Evolutionary conservation across 2,888 invertebrate species (phyloP).

Genomic region (Cabera pusaria): DNA sequence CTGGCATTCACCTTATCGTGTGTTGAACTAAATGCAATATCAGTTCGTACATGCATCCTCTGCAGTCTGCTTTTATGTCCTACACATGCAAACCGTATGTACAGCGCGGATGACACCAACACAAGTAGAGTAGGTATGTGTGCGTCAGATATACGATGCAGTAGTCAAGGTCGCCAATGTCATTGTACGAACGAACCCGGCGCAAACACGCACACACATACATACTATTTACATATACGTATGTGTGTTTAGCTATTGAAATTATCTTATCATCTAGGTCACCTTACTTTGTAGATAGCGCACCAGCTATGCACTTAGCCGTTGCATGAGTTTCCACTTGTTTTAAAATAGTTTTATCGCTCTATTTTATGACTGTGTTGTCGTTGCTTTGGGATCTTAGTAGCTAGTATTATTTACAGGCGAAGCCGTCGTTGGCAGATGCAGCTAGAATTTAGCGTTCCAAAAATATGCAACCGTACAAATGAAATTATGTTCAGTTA

Average conservation of each 20-base stretch:
- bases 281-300: slow-evolving; percentile 80
- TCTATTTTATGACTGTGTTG: slow-evolving; percentile 22
- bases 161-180: slow-evolving; percentile 81
- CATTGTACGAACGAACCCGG: slow-evolving; percentile 75
- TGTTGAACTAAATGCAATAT: slow-evolving; percentile 73
- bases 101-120: slow-evolving; percentile 23
- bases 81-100: slow-evolving; percentile 34
- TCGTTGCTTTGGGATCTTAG: slow-evolving; percentile 10
- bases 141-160: slow-evolving; percentile 66
- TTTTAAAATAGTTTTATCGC: slow-evolving; percentile 27
- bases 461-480: no score
- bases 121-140: slow-evolving; percentile 35
- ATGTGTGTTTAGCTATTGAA: slow-evolving; percentile 62
- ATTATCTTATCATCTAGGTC: slow-evolving; percentile 83
- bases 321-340: slow-evolving; percentile 39
- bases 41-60: slow-evolving; percentile 39
- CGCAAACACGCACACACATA: slow-evolving; percentile 62
- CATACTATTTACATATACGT: slow-evolving; percentile 35
- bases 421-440: slow-evolving; percentile 1
- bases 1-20: slow-evolving; percentile 75
- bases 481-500: no score
- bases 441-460: no score
- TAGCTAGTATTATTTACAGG: slow-evolving; percentile 10
- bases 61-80: slow-evolving; percentile 42
- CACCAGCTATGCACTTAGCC: slow-evolving; percentile 43